Conservation (phyloP, 2,888 invertebrate genomes). For the Panzeria rudis region DNA sequence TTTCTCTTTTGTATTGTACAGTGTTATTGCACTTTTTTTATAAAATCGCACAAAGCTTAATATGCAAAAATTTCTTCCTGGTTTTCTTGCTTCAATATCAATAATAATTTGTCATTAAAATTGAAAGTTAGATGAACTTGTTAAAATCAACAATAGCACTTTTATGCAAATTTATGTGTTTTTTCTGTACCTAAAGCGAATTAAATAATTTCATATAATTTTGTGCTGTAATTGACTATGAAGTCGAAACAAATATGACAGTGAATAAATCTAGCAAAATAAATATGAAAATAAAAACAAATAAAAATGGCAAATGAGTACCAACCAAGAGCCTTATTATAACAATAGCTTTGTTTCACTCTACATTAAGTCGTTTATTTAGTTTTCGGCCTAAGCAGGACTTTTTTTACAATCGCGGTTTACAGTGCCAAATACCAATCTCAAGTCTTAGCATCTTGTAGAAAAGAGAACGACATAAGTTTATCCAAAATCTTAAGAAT, state of each 20-base stretch:
- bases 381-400: too few species aligned
- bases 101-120: not conserved
- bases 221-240: slow-evolving; percentile 56
- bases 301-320: not conserved
- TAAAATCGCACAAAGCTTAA: not conserved
- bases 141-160: slow-evolving; percentile 35
- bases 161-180: slow-evolving; percentile 17
- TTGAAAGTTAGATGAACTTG: slow-evolving; percentile 62
- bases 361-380: not conserved
- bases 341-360: not conserved
- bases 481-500: too few species aligned
- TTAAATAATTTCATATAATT: slow-evolving; percentile 57
- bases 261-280: not conserved
- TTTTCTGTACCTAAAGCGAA: slow-evolving; percentile 22
- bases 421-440: too few species aligned
- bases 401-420: too few species aligned
- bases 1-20: too few species aligned
- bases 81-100: not conserved
- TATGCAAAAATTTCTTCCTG: not conserved
- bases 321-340: not conserved
- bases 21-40: too few species aligned
- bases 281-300: not conserved
- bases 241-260: slow-evolving; percentile 20
- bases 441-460: too few species aligned
- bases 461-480: too few species aligned